Evolutionary conservation across 2,888 invertebrate species (phyloP), one percentile per base, ranked within the genome.

Genomic region (Copidosoma aretas): DNA sequence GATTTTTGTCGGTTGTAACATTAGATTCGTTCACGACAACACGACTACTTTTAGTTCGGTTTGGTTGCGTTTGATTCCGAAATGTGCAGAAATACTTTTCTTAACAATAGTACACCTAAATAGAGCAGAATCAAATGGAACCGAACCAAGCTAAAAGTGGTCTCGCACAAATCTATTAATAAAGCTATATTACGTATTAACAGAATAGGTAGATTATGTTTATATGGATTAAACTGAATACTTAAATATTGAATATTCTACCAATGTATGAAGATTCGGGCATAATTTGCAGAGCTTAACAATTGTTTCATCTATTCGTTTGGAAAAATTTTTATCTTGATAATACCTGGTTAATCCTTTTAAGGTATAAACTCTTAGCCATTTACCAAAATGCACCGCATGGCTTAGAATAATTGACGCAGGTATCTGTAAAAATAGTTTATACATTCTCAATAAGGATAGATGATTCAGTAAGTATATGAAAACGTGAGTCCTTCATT

Each of bases 211-310:
- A 56, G 21, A 61, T 22, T 21, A 12, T 8, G 53, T 70, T 70
- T 60, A 60, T 67, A 32, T 19, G 25, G 39, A 59, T 66, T 43
- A 17, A 39, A 32, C 32, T 46, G 54, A 17, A 60, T 14, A 32
- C n/a, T 15, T 51, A 49, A 41, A 32, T 41, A 51, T 60, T 43
- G 24, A 78, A 77, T 77, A 74, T 70, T 74, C 76, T 85, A 92
- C 91, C 84, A 93, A 80, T 10, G 91, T 91, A 65, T 89, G 87
- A 56, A 93, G 81, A 77, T 88, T 87, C 24, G 87, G 87, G 80
- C 93, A 93, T 75, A 89, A 87, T 60, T 90, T 85, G 71, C 89
- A 88, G 71, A 94, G 83, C 70, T 90, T 85, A 58, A 94, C 81
- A 64, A 93, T 80, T 58, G 88, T 82, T 22, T 89, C 87, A 79